Base-by-base conservation (phyloP, 2,113 vertebrate genomes). In the Phasianus colchicus region DNA sequence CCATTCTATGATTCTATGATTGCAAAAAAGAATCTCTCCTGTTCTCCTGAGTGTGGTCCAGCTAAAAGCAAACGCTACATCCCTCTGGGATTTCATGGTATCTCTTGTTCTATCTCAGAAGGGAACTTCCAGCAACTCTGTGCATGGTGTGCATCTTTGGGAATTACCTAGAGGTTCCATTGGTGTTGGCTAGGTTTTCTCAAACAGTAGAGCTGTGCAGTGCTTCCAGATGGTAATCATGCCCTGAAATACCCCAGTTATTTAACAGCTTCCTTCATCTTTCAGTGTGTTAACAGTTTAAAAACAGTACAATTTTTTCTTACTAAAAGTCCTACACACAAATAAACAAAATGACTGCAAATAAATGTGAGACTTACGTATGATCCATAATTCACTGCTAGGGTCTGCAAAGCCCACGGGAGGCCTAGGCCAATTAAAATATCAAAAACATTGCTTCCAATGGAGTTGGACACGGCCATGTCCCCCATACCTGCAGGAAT, bases 391-490 rank as follows among this genome's bases (percentile, higher is more conserved):
- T 98, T 98, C 95, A 99, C 98, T 58, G 98, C 98, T 36, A 99
- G 97, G 8, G 99, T 99, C 97, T 99, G 98, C 64, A 99, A 93
- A 54, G 98, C 96, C 99, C 99, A 99, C 1, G 99, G 99, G 38
- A 99, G 98, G 25, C 99, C 99, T 1, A 99, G 98, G 29, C 99
- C 99, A 30, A 99, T 98, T 85, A 99, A 96, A 96, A 99, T 99
- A 97, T 99, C 99, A 88, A 99, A 99, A 60, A 99, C 99, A 18
- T 99, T 99, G 97, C 99, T 99, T 89, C 99, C 99, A 0, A 99
- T 99, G 92, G 99, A 99, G 97, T 99, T 99, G 52, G 99, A 99
- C 63, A 99, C 99, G 0, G 99, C 99, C 99, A 99, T 99, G 92
- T 99, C 99, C 11, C 99, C 99, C 98, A 99, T 98, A 64, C 99